Conservation (phyloP, 2,797 vertebrate genomes). For the Phoebastria nigripes region DNA sequence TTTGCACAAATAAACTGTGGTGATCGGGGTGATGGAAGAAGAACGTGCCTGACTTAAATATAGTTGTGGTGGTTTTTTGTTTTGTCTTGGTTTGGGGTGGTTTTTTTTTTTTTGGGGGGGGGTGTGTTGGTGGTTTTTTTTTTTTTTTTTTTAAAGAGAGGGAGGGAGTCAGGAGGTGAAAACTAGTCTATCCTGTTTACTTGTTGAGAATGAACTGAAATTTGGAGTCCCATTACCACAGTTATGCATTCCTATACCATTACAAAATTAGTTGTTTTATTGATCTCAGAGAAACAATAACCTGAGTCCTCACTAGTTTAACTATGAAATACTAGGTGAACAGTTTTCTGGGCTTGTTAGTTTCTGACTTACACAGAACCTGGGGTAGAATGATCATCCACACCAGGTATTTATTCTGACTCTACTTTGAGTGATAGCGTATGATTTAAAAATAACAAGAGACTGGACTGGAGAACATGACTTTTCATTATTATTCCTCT, state of each 20-base stretch:
- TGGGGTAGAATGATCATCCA: not conserved
- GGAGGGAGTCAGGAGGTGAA: not conserved
- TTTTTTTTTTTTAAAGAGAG: not conserved
- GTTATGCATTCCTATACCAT: not conserved
- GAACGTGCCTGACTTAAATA: not conserved
- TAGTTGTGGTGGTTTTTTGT: not conserved
- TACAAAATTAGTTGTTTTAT: not conserved
- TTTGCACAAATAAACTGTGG: not conserved
- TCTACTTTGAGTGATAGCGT: not conserved
- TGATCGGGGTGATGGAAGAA: not conserved
- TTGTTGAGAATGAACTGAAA: not conserved
- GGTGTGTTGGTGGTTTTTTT: too few relatives aligned
- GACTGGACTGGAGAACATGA: not conserved
- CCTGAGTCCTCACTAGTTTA: not conserved
- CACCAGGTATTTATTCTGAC: not conserved
- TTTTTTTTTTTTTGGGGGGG: too few relatives aligned
- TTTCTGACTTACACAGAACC: not conserved
- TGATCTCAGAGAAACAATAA: not conserved
- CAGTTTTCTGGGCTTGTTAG: not conserved
- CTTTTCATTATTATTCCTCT: not conserved
- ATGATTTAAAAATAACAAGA: not conserved
- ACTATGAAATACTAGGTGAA: not conserved
- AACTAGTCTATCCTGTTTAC: not conserved
- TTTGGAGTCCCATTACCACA: not conserved
- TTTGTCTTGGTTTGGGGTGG: too few relatives aligned